Evolutionary conservation across 1,140 invertebrate species (phyloP), one percentile per base, ranked within the genome.

Genomic region (Tigriopus japonicus): DNA sequence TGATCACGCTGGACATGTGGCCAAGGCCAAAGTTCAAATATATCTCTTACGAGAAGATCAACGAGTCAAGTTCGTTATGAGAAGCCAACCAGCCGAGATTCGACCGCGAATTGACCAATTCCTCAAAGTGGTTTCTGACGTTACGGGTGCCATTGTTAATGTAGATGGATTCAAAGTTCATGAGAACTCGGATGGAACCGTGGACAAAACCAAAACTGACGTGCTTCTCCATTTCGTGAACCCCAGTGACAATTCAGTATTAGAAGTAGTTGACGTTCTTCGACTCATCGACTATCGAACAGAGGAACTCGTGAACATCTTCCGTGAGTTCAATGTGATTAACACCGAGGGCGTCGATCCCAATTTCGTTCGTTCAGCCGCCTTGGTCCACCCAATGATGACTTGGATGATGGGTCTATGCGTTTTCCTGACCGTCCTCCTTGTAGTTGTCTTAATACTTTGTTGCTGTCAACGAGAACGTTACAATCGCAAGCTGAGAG

Each of bases 131-230:
- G 71, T 91, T 21, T 80, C 82, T 1, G 86, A 85, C 67, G 86
- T 93, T 0, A 92, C 90, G 0, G 83, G 84, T 19, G 83, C 86
- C 0, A 87, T 92, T 62, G 90, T 95, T 1, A 95, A 95, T 68
- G 81, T 94, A 1, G 91, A 96, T 68, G 86, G 89, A 66, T 87
- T 89, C 64, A 83, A 87, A 69, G 85, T 89, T 40, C 91, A 96
- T 69, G 86, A 89, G 68, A 91, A 92, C 68, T 80, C 83, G 65
- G 85, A 90, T 67, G 91, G 91, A 7, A 84, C 86, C 0, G 86
- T 95, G 1, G 91, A 97, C 71, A 84, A 88, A 66, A 94, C 89
- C 1, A 85, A 89, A 69, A 94, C 90, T 1, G 91, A 95, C 72
- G 74, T 96, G 59, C 94, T 92, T 68, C 74, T 96, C 64, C 92